Base-by-base conservation (phyloP, 2,797 vertebrate species). In the Cygnus olor region DNA sequence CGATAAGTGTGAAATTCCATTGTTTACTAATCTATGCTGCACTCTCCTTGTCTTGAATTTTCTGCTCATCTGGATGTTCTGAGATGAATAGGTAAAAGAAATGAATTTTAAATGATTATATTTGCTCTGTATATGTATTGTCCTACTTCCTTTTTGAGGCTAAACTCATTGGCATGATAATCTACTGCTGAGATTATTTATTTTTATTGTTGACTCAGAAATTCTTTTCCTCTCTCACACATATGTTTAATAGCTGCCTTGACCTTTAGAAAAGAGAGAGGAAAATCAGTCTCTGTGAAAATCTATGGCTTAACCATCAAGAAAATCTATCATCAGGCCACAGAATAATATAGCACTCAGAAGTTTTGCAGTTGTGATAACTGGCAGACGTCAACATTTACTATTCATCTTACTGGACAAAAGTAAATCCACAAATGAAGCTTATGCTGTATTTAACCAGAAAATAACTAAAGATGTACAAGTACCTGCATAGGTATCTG, bases 171-270 rank as follows among this genome's bases (percentile, higher is more conserved):
- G 82, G 81, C 53, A 80, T 80, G 40, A 49, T 71, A 91, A 91
- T 85, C 14, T 36, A 78, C 32, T 16, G 51, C 25, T 57, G 58
- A 38, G 64, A 77, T 69, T 93, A 90, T 92, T 93, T 94, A 88
- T 68, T 94, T 73, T 64, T 70, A 9, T 71, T 87, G 32, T 69
- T 92, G 79, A 90, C 36, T 85, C 64, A 89, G 42, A 87, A 85
- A 38, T 10, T 60, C 15, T 65, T 80, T 90, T 91, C 44, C 44
- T 87, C 66, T 84, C 54, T 32, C 27, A 70, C 30, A 89, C 6
- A 14, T 32, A 34, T 7, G 7, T 53, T 81, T 90, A 72, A 76
- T 44, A 84, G 71, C 15, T 88, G n/a, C 14, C 51, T 71, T 63
- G 79, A 90, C 72, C 73, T 90, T 93, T 89, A 58, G 84, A 88